Percentiles rank a stretch among this genome's conserved stretches.
These are phyloP conservation scores for Arge pagana DNA, from an alignment of 2,888 invertebrate genomes.

Conservation along the genomic window DNA sequence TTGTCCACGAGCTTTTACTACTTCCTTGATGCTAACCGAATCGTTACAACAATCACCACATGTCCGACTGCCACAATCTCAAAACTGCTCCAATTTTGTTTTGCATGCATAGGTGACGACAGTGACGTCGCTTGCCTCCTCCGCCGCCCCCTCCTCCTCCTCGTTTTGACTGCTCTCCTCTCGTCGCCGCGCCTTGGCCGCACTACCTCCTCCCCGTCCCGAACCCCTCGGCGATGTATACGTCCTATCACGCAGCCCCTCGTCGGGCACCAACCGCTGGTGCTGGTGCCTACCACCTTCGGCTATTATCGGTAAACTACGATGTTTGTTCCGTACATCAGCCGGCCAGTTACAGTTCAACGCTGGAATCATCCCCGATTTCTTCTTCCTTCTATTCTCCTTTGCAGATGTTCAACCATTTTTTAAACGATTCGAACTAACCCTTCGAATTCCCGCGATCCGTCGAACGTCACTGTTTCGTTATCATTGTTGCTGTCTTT, in stretches of 20 bases:
- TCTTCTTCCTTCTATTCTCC: slow-evolving; percentile 4
- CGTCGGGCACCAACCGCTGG: slow-evolving; percentile 33
- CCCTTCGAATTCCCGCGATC: too few species aligned
- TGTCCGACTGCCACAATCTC: slow-evolving; percentile 35
- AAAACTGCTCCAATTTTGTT: slow-evolving; percentile 43
- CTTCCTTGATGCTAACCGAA: too few species aligned
- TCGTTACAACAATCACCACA: slow-evolving; percentile 26
- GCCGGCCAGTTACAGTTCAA: slow-evolving; percentile 43
- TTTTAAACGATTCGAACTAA: too few species aligned
- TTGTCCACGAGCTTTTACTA: too few species aligned
- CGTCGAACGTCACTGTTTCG: too few species aligned
- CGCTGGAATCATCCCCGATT: slow-evolving; percentile 36
- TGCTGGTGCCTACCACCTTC: slow-evolving; percentile 43
- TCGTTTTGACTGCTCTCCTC: too few species aligned
- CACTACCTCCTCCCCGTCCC: slow-evolving; percentile 61
- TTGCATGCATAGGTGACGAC: slow-evolving; percentile 45
- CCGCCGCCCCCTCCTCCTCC: slow-evolving; percentile 63
- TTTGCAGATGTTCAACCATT: too few species aligned
- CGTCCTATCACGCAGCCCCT: too few species aligned
- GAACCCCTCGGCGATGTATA: slow-evolving; percentile 57
- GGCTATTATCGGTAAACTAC: slow-evolving; percentile 51
- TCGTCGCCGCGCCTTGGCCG: slow-evolving; percentile 64
- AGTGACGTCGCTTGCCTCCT: slow-evolving; percentile 45
- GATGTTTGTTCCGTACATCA: slow-evolving; percentile 49
- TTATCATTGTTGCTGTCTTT: background rate